A percentile compares a stretch with the other conserved stretches of the same genome.
phyloP scores from a whole-genome alignment of 2,797 vertebrate genomes.

The Cossypha heuglini region DNA sequence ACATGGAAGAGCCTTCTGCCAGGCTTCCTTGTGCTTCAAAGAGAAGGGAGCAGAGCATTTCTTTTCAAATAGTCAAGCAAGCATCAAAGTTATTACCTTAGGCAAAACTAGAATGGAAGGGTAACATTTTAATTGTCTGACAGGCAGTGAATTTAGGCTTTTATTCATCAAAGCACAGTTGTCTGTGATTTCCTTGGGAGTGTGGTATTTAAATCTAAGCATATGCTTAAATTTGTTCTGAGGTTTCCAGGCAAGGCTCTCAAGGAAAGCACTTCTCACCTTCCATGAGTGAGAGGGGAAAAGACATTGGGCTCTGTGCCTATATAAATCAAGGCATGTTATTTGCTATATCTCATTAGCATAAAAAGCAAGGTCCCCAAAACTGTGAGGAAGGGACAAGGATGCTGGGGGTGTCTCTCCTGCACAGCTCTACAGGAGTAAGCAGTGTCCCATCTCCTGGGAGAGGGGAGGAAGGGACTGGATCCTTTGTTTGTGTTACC shows the following conservation, averaged over 20 bases:
- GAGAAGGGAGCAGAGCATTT: neutral
- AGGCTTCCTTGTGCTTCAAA: rapidly evolving
- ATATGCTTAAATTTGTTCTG: neutral
- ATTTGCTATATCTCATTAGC: neutral
- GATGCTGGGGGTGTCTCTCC: neutral
- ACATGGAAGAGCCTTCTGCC: neutral
- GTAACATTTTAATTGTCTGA: neutral
- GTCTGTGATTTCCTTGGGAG: neutral
- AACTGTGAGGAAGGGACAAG: neutral
- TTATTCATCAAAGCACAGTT: neutral
- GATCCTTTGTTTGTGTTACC: neutral
- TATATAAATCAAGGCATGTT: neutral
- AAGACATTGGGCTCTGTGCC: neutral
- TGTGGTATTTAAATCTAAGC: neutral
- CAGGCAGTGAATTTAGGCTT: neutral
- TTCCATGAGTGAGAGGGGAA: neutral
- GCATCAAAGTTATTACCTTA: neutral
- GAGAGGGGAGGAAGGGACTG: neutral
- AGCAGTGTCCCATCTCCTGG: neutral
- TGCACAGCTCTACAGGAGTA: neutral
- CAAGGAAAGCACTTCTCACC: neutral
- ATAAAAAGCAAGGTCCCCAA: neutral
- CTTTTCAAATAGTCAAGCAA: neutral
- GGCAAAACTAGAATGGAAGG: neutral
- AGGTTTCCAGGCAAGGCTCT: neutral